phyloP scores from a whole-genome alignment of 1,140 invertebrate species.

The Condylostylus longicornis region DNA sequence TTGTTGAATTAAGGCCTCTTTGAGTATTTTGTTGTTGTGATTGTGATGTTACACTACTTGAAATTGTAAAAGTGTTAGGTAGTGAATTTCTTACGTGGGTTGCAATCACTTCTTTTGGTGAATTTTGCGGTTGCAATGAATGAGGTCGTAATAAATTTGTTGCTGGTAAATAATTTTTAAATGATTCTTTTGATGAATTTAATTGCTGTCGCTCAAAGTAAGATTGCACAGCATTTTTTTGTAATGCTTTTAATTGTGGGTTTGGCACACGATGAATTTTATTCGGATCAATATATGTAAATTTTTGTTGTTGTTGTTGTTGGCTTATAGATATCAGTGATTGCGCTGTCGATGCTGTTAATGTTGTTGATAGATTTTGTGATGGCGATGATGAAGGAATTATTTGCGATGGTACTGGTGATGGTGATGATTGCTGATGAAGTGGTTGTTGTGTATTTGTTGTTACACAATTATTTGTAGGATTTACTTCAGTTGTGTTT shows the following conservation, averaged over 20 bases:
- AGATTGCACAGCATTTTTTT: constrained; percentile 71
- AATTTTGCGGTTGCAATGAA: constrained; percentile 12
- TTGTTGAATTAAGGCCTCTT: constrained; percentile 4
- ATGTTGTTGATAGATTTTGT: neutral
- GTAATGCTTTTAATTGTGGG: constrained; percentile 67
- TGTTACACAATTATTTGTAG: too few species aligned
- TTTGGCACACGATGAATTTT: constrained; percentile 59
- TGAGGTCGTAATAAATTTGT: neutral
- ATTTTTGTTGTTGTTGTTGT: constrained; percentile 30
- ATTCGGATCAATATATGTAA: constrained; percentile 58
- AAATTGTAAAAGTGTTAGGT: constrained; percentile 1
- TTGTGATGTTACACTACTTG: too few species aligned
- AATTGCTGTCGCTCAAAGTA: constrained; percentile 66
- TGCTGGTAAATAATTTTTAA: neutral
- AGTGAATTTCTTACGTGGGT: constrained; percentile 1
- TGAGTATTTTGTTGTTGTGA: constrained; percentile 10
- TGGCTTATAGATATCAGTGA: neutral
- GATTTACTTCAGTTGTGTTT: too few species aligned
- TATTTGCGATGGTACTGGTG: neutral
- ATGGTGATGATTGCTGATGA: constrained; percentile 2
- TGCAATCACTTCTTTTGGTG: constrained; percentile 7
- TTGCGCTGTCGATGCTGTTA: constrained; percentile 2
- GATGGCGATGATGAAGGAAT: neutral
- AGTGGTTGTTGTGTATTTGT: too few species aligned
- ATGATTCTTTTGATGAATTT: neutral